Base-by-base conservation (phyloP, 2,113 vertebrate genomes). In the Columba janthina region DNA sequence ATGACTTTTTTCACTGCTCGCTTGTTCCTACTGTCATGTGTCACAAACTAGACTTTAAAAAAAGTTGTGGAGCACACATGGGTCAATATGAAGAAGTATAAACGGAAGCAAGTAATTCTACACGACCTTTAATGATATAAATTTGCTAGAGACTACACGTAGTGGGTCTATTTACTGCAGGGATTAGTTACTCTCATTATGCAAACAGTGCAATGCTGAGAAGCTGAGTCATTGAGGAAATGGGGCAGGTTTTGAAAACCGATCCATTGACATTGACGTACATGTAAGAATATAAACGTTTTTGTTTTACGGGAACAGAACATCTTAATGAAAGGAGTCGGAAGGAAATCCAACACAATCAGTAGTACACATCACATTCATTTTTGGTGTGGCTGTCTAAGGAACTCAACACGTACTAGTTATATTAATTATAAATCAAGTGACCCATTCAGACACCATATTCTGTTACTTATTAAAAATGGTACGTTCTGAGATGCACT, bases 171-270 rank as follows among this genome's bases (percentile, higher is more conserved):
- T 95, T 92, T 93, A 36, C 95, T 61, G 87, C 48, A 32, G 95
- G 88, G 93, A 94, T 94, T 91, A 60, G 80, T 95, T 97, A 91
- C 71, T 95, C 85, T 97, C 80, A 78, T 94, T 91, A 88, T 65
- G 56, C 69, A 94, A 97, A 95, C 94, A 94, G 87, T 51, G 88
- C 11, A 90, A 93, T 66, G 60, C 79, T 93, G 89, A 95, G 93
- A 91, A 91, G 90, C 94, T 98, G 95, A 98, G 95, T 98, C 97
- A 98, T 12, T 19, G 81, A 97, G 94, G 96, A 97, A 98, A 88
- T 12, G 67, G 92, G 90, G 58, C 88, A 96, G 95, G 89, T 96
- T 98, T 97, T 85, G 94, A 92, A 95, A 97, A 88, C 4, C 12
- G 77, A 96, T 95, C 88, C 61, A 44, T n/a, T 79, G 65, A 83